phyloP scores from a whole-genome alignment of 2,888 invertebrate genomes.

The Habroteleia sp. region DNA sequence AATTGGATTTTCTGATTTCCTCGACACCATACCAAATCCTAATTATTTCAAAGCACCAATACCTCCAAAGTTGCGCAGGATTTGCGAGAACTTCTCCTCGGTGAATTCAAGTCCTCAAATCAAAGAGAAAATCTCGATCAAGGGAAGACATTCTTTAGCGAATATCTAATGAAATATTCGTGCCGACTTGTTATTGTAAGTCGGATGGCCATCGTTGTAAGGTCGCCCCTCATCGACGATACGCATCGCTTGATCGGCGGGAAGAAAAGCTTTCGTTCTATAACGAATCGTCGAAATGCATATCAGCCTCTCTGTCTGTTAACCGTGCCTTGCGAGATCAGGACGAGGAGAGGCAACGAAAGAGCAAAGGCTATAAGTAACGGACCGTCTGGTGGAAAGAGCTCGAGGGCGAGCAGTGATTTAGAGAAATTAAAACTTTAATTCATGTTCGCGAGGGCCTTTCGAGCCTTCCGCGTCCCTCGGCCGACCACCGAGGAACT shows the following conservation, averaged over 20 bases:
- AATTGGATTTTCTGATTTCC: too few relatives aligned
- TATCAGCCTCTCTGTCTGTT: slow-evolving; percentile 73
- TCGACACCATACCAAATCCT: too few relatives aligned
- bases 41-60: too few relatives aligned
- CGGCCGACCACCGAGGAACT: slow-evolving; percentile 65
- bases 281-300: slow-evolving; percentile 68
- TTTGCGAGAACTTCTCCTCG: too few relatives aligned
- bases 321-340: slow-evolving; percentile 70
- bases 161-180: slow-evolving; percentile 51
- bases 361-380: slow-evolving; percentile 80
- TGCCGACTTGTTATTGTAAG: slow-evolving; percentile 48
- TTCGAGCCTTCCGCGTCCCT: slow-evolving; percentile 63
- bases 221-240: slow-evolving; percentile 51
- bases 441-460: slow-evolving; percentile 77
- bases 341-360: slow-evolving; percentile 72
- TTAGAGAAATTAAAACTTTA: slow-evolving; percentile 82
- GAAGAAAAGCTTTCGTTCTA: slow-evolving; percentile 45
- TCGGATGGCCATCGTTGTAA: slow-evolving; percentile 36
- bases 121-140: too few relatives aligned
- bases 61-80: too few relatives aligned
- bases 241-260: slow-evolving; percentile 54
- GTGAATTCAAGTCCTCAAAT: too few relatives aligned
- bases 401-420: slow-evolving; percentile 79
- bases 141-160: not conserved
- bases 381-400: slow-evolving; percentile 79